These are phyloP conservation scores for Yponomeuta sedellus DNA, from an alignment of 2,888 invertebrate genomes.

Conservation along the genomic window DNA sequence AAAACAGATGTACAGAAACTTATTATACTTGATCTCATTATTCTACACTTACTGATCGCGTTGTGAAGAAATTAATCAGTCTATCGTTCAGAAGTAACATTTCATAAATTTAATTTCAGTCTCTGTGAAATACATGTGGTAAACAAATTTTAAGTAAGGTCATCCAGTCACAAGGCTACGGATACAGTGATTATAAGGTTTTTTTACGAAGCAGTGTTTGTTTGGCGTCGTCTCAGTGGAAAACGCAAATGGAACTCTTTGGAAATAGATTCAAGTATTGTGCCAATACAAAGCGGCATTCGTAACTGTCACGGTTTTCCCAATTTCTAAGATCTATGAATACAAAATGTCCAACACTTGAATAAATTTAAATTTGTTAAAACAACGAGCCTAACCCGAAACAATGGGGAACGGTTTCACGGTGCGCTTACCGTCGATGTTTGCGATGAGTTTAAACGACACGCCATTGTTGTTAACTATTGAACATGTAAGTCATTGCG, in stretches of 20 bases:
- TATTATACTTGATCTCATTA: too few relatives aligned
- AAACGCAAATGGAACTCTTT: not conserved
- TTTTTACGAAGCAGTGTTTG: not conserved
- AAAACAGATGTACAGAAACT: too few relatives aligned
- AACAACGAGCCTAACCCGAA: conserved; percentile 23
- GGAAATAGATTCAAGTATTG: not conserved
- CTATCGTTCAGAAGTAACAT: too few relatives aligned
- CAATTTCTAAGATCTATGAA: conserved; percentile 16
- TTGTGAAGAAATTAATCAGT: too few relatives aligned
- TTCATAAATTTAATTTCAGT: too few relatives aligned
- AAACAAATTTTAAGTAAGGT: too few relatives aligned
- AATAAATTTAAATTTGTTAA: conserved; percentile 38
- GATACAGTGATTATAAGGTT: not conserved
- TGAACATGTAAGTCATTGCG: not conserved
- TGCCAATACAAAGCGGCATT: conserved; percentile 2
- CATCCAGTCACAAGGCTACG: not conserved
- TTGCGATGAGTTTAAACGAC: not conserved
- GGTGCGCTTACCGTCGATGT: not conserved
- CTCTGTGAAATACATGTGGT: too few relatives aligned
- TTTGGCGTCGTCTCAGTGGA: not conserved
- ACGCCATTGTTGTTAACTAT: not conserved
- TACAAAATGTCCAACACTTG: conserved; percentile 23
- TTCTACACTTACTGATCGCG: too few relatives aligned
- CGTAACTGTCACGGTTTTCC: conserved; percentile 18
- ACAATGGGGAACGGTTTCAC: conserved; percentile 32